A percentile compares a stretch with the other conserved stretches of the same genome.
Evolutionary conservation across 2,797 vertebrate species (phyloP).

Genomic region (Gadopsis marmoratus): DNA sequence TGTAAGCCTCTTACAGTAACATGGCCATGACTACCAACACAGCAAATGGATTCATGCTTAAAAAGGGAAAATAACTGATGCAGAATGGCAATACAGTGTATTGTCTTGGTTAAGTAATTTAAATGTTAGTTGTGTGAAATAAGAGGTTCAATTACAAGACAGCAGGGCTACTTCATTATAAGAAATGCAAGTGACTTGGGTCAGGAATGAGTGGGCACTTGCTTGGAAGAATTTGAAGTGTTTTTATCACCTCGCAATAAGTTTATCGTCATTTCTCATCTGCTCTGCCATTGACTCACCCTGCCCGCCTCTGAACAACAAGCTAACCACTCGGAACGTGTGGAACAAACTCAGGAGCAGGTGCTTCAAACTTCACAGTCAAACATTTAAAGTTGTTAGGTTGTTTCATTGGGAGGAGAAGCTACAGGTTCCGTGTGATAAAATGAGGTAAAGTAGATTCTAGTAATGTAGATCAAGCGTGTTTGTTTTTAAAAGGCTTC

Average conservation of each 20-base stretch:
- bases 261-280: no score
- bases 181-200: background rate
- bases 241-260: background rate
- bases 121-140: background rate
- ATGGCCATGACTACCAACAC: conserved; percentile 10
- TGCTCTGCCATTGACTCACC: no score
- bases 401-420: background rate
- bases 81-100: background rate
- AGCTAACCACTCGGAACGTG: background rate
- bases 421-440: background rate
- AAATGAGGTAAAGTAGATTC: background rate
- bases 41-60: conserved; percentile 8
- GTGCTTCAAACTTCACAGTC: background rate
- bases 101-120: background rate
- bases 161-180: background rate
- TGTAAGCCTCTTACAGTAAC: conserved; percentile 9
- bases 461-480: background rate
- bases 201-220: background rate
- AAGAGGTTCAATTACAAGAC: background rate
- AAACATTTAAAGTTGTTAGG: no score
- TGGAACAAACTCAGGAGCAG: conserved; percentile 3
- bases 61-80: background rate
- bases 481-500: background rate
- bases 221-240: background rate
- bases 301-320: no score